Percentiles rank a stretch among this genome's conserved stretches.
Evolutionary conservation across 2,113 vertebrate species (phyloP).

Genomic region (Tretioscincus oriximinensis): DNA sequence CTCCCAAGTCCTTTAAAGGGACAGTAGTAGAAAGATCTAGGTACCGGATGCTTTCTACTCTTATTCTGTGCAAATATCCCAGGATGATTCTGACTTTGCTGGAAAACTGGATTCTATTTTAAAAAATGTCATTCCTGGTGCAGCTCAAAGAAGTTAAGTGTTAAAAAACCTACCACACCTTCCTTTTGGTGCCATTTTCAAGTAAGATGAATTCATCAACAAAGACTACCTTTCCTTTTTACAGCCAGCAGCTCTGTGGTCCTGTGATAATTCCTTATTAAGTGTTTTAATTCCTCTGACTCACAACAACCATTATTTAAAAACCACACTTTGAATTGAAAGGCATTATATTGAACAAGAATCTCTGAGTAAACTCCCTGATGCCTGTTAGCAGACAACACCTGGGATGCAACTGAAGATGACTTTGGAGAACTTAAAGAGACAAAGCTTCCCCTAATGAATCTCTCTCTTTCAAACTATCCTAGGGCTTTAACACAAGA

Average conservation of each 20-base stretch:
- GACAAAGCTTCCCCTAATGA: not conserved
- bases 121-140: too few relatives aligned
- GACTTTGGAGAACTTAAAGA: slow-evolving; percentile 5
- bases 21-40: too few relatives aligned
- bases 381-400: fast-evolving
- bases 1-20: too few relatives aligned
- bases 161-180: too few relatives aligned
- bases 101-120: not conserved
- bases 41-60: too few relatives aligned
- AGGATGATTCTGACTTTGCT: not conserved
- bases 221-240: too few relatives aligned
- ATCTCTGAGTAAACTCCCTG: not conserved
- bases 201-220: not conserved
- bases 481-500: not conserved
- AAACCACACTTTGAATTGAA: not conserved
- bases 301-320: slow-evolving; percentile 4
- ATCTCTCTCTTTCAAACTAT: not conserved
- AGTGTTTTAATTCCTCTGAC: not conserved
- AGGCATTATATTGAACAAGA: not conserved
- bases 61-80: not conserved
- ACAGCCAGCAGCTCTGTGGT: not conserved
- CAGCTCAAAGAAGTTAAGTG: not conserved
- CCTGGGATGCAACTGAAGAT: not conserved
- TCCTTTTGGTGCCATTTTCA: not conserved
- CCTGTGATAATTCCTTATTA: not conserved